Base-by-base conservation (phyloP, 2,888 invertebrate species). In the Resseliella maxima region DNA sequence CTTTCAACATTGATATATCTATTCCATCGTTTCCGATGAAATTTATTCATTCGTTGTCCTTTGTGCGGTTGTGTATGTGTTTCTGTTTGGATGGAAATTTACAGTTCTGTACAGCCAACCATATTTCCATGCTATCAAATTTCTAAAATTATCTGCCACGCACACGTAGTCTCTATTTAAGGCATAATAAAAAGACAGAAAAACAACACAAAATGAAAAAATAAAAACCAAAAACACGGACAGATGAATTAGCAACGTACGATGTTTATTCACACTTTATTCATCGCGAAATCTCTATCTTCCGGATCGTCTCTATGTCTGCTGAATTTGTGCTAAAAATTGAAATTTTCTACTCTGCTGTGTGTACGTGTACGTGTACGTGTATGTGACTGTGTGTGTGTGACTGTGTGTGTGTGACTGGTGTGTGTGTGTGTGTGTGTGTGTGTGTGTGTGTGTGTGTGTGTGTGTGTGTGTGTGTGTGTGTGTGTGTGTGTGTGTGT, bases 51-150 rank as follows among this genome's bases (percentile, higher is more conserved):
- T 8, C 12, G 83, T 21, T 36, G 18, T 36, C 21, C 10, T 83
- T 12, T 38, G 31, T n/a, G n/a, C n/a, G n/a, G n/a, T n/a, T n/a
- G n/a, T n/a, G n/a, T n/a, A n/a, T n/a, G n/a, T n/a, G n/a, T n/a
- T 18, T 83, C 2, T 83, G 41, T 38, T n/a, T 38, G 83, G n/a
- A 38, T n/a, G 3, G n/a, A 83, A 36, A 38, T 83, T 38, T 38
- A 38, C 83, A 38, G 83, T 59, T 59, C 38, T 83, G 1, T 38
- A 21, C 15, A 64, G 41, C 36, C 24, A 38, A 38, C 83, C 36
- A 83, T 59, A 59, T 83, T 83, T 83, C 24, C 83, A 83, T 38
- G n/a, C 83, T 83, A 83, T n/a, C n/a, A 83, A 83, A 83, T 83
- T n/a, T 83, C 24, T 24, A 83, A 38, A 83, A 38, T 83, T 83